phyloP scores from a whole-genome alignment of 2,888 invertebrate genomes.

The Taphrorychus bicolor region DNA sequence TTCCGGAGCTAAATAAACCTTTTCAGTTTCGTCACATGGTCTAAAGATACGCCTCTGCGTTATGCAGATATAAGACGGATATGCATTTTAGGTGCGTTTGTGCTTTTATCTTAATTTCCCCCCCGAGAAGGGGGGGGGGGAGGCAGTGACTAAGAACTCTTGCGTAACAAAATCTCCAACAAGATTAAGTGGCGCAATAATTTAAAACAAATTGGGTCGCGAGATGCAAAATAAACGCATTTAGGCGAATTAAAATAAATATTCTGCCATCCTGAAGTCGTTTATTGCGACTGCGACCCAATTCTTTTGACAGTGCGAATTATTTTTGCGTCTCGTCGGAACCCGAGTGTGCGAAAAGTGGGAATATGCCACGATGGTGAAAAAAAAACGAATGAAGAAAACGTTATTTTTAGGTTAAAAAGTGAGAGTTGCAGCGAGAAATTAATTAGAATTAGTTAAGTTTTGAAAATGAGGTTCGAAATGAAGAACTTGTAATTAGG shows the following conservation, averaged over 20 bases:
- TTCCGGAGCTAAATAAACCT: slow-evolving; percentile 31
- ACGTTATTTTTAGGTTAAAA: too few relatives aligned
- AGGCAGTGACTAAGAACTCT: not conserved
- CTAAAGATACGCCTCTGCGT: not conserved
- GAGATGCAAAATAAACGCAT: slow-evolving; percentile 38
- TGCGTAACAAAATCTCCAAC: too few relatives aligned
- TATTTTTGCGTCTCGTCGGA: slow-evolving; percentile 23
- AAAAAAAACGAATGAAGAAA: too few relatives aligned
- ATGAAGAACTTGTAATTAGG: too few relatives aligned
- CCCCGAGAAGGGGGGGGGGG: too few relatives aligned
- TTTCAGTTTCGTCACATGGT: slow-evolving; percentile 16
- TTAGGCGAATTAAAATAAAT: slow-evolving; percentile 39
- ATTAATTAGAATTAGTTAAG: too few relatives aligned
- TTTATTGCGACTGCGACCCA: slow-evolving; percentile 37
- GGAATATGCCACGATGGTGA: too few relatives aligned
- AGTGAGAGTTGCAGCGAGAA: too few relatives aligned
- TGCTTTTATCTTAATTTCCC: too few relatives aligned
- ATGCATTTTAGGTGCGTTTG: not conserved
- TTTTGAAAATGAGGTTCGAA: too few relatives aligned
- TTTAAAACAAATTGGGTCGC: slow-evolving; percentile 31
- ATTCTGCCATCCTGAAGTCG: slow-evolving; percentile 21
- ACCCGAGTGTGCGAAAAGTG: too few relatives aligned
- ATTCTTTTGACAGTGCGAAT: slow-evolving; percentile 29
- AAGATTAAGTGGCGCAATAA: slow-evolving; percentile 19
- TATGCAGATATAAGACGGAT: not conserved